Evolutionary conservation across 1,140 invertebrate genomes (phyloP), one percentile per base, ranked within the genome.

Genomic region (Archivesica marissinica): DNA sequence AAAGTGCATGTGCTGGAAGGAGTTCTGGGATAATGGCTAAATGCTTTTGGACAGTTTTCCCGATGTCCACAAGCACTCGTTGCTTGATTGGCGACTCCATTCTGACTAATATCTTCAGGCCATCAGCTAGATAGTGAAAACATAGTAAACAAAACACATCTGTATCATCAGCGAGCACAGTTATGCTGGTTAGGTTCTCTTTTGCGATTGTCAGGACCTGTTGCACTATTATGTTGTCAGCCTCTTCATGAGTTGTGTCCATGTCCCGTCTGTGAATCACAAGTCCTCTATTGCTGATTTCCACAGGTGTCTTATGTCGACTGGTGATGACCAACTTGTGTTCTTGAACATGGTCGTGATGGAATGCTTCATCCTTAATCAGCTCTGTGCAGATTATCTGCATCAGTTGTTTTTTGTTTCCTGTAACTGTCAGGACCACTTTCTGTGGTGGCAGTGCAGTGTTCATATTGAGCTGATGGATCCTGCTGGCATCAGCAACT

Each of bases 311-410:
- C n/a, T 68, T 35, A 47, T 85, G 13, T 30, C 79, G 39, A 38
- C 61, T 25, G 30, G 41, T 47, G 28, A 33, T 52, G 70, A 66
- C 70, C 70, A 86, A 25, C 50, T 17, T 50, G 76, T 61, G n/a
- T 59, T 64, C 54, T 79, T 61, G 9, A 68, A 30, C 3, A 75
- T 25, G 33, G 79, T 56, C 30, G 59, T 74, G 13, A 61, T 61
- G 54, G 33, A 68, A 76, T 17, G 41, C 25, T 25, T 25, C 9
- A 86, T 28, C n/a, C 61, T 59, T n/a, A 52, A 15, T 76, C 17
- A 35, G 17, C 13, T 76, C 23, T n/a, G 15, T 41, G 15, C 13
- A 25, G 38, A 61, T 76, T 13, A 64, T 56, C n/a, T 33, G 38
- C 17, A 76, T 76, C 28, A 64, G 70, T 50, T 85, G 74, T 56